Evolutionary conservation across 2,888 invertebrate genomes (phyloP), one percentile per base, ranked within the genome.

Genomic region (Nineta flava): DNA sequence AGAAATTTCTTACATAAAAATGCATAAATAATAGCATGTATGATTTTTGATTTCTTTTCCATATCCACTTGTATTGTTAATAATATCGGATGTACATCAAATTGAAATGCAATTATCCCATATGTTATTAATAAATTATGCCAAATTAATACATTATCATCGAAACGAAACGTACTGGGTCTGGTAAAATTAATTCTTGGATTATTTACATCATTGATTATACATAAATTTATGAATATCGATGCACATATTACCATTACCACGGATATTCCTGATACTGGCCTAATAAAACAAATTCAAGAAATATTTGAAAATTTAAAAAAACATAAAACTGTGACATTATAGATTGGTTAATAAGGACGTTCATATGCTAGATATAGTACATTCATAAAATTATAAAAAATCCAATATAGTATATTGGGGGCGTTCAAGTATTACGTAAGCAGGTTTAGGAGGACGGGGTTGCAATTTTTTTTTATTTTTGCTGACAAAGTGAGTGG

Each of bases 11-110:
- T 65, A 83, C 83, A 70, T 32, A 73, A 57, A 63, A 87, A 88
- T 9, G 83, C 86, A 9, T 76, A 68, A 2, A 83, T 57, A 1
- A 90, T 78, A 0, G 88, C 86, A 58, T 72, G 71, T 55, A 80
- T 76, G 54, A 93, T 80, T 58, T 83, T 77, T 2, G 73, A 67
- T 54, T 86, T 84, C 53, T 84, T 75, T 53, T 76, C 76, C 93
- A 94, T 94, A 63, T 94, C 93, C 54, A 91, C 85, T 69, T 93
- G 93, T 47, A 94, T 81, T 0, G 92, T 93, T 55, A 93, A 75
- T 59, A 94, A 74, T 60, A 83, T 79, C 1, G 87, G 87, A 67
- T 87, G 87, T 50, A 88, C 80, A 61, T 88, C 87, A 57, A 86
- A 87, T 66, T 82, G 82, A 59, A 82, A 83, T 2, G 79, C 75